phyloP scores from a whole-genome alignment of 2,113 vertebrate species.

The Murina feae region DNA sequence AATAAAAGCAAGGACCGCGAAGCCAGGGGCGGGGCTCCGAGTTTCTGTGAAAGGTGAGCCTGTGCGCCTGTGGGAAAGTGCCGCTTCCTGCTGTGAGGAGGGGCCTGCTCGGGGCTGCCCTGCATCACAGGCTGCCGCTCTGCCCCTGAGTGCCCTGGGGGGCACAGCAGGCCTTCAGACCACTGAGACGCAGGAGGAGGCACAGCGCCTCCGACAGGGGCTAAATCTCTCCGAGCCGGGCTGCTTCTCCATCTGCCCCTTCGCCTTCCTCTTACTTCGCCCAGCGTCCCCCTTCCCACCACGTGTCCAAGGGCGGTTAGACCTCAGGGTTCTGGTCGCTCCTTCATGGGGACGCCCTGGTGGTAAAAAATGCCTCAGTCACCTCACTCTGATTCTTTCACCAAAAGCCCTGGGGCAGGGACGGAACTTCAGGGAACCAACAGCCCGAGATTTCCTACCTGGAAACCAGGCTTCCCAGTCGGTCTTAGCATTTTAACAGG shows the following conservation, averaged over 20 bases:
- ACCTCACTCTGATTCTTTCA: background rate
- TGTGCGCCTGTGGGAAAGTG: constrained; percentile 59
- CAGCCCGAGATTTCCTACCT: background rate
- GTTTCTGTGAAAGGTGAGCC: constrained; percentile 59
- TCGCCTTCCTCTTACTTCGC: background rate
- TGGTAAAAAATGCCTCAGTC: background rate
- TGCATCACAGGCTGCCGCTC: constrained; percentile 48
- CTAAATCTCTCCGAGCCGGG: background rate
- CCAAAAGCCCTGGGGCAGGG: background rate
- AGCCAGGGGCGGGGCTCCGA: background rate
- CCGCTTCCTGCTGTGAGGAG: constrained; percentile 59
- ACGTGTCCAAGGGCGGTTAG: background rate
- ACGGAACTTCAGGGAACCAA: background rate
- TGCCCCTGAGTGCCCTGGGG: background rate
- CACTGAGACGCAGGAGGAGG: background rate
- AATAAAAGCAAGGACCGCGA: background rate
- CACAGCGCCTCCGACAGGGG: background rate
- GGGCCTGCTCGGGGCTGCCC: constrained; percentile 1
- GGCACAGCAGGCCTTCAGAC: background rate
- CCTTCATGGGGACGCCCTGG: background rate
- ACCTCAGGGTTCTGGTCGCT: background rate
- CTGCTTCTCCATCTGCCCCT: background rate
- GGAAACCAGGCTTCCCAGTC: background rate
- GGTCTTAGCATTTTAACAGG: background rate
- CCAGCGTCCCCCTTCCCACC: background rate